phyloP scores from a whole-genome alignment of 2,113 vertebrate genomes.

The Oceanodroma tethys region DNA sequence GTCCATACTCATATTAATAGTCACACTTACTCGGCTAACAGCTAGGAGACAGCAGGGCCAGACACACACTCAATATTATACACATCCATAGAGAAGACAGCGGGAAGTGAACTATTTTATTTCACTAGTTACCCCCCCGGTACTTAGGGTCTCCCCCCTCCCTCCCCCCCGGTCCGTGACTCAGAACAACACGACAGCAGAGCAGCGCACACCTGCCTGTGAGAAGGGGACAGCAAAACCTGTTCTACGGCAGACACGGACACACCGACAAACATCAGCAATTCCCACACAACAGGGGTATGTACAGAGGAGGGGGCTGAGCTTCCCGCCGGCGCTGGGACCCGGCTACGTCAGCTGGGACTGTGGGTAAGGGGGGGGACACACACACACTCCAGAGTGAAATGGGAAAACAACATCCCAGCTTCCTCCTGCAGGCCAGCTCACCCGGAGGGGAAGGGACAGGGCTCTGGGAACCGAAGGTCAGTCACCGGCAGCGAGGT shows the following conservation, averaged over 20 bases:
- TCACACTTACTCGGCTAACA: slow-evolving; percentile 89
- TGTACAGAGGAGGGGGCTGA: slow-evolving; percentile 15
- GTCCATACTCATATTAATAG: slow-evolving; percentile 86
- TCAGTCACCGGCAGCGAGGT: accelerated
- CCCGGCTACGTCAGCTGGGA: not conserved
- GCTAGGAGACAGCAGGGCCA: slow-evolving; percentile 87
- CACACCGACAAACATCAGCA: slow-evolving; percentile 58
- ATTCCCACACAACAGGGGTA: slow-evolving; percentile 35
- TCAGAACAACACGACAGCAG: slow-evolving; percentile 44
- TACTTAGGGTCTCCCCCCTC: not conserved
- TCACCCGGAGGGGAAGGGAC: not conserved
- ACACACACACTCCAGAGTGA: not conserved
- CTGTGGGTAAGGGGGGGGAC: no score
- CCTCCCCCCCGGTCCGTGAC: slow-evolving; percentile 31
- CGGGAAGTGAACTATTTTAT: slow-evolving; percentile 73
- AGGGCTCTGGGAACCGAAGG: not conserved
- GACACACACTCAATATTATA: slow-evolving; percentile 83
- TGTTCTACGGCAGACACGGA: slow-evolving; percentile 41
- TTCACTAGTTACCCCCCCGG: slow-evolving; percentile 33
- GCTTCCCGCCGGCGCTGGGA: not conserved
- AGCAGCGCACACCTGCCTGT: slow-evolving; percentile 22
- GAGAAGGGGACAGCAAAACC: slow-evolving; percentile 37
- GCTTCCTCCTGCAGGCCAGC: slow-evolving; percentile 4
- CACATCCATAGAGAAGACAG: slow-evolving; percentile 84
- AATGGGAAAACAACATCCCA: not conserved